Evolutionary conservation across 2,888 invertebrate species (phyloP), one percentile per base, ranked within the genome.

Genomic region (Peribatodes rhomboidaria): DNA sequence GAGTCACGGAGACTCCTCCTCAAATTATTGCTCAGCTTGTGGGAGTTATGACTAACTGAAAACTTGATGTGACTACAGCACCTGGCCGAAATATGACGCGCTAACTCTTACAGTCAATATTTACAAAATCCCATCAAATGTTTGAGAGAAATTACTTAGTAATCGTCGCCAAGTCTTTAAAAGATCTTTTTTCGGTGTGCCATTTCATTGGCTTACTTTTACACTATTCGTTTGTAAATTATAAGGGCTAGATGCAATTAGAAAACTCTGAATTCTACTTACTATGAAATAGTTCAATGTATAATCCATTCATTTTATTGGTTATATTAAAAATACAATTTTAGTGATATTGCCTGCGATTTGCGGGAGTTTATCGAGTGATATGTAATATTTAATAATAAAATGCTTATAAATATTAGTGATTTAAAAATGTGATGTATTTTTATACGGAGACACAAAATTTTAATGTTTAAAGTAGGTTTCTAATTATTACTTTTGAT

Each of bases 361-460:
- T 65, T 65, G 58, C 68, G 56, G 52, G 54, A 63, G 42, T 35
- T 37, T 62, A 65, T 61, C 33, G 50, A 63, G 68, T 71, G 69
- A 72, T 69, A 71, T 49, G 47, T 31, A 31, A 49, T 16, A 49
- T 47, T 61, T 63, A 64, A 60, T 44, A 61, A 54, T 50, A 49
- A 61, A 57, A 65, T 47, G 57, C 22, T 61, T 65, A 66, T 35
- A 59, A 62, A 61, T 59, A 66, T 56, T 67, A 64, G 65, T 76
- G 73, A 78, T 79, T 72, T 71, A 72, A 73, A 79, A 31, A 75
- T 80, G 80, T 80, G 79, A 80, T 81, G 76, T 80, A 82, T 80
- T 81, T 82, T 81, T 80, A 75, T 81, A 80, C 69, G 67, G 64
- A 64, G 67, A 72, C 70, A 66, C 70, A 67, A 79, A 77, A 73